Percentiles rank a stretch among this genome's conserved stretches.
phyloP scores from a whole-genome alignment of 2,888 invertebrate genomes.

The Malacosoma neustria region DNA sequence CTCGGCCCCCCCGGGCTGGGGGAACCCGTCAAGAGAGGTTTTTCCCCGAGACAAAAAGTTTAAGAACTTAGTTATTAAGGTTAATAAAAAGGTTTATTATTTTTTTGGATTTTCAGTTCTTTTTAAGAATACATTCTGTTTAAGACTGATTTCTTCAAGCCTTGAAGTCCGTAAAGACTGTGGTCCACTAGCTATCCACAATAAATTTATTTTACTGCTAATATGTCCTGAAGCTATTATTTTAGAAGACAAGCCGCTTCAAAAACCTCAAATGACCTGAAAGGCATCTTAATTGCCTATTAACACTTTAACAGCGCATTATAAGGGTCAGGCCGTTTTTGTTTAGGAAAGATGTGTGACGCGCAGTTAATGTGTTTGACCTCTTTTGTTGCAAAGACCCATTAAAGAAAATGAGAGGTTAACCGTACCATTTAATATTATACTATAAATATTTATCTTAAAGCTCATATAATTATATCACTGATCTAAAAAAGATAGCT shows the following conservation, averaged over 20 bases:
- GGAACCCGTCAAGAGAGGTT: no score
- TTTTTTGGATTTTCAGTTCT: neutral
- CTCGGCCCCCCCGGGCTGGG: no score
- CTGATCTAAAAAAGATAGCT: no score
- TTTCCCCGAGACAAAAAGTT: no score
- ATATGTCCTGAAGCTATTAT: neutral
- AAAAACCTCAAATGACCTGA: neutral
- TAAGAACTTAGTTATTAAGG: no score
- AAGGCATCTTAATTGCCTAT: neutral
- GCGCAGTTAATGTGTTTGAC: neutral
- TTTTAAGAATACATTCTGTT: conserved; percentile 1
- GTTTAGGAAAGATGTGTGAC: neutral
- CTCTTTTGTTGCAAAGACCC: neutral
- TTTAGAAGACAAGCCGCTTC: neutral
- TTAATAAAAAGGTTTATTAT: no score
- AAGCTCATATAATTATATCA: no score
- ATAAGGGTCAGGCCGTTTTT: neutral
- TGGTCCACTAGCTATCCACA: neutral
- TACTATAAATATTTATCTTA: no score
- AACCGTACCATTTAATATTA: neutral
- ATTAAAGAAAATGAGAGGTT: neutral
- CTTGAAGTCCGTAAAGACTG: neutral
- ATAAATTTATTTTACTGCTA: no score
- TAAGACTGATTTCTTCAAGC: neutral
- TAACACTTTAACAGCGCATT: neutral